Evolutionary conservation across 2,888 invertebrate genomes (phyloP).

Genomic region (Labia minor): DNA sequence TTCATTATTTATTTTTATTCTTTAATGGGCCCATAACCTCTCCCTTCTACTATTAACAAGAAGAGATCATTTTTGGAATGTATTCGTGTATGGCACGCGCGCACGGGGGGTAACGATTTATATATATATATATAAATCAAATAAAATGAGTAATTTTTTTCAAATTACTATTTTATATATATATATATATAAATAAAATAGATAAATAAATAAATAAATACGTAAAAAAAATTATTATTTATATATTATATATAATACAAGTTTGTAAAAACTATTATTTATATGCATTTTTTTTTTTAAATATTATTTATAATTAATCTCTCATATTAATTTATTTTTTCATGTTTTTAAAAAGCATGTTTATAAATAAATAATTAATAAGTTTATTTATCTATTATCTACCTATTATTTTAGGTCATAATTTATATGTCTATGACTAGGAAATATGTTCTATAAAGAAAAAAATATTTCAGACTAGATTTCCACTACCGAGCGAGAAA

Average conservation of each 20-base stretch:
- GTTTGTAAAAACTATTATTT: not conserved
- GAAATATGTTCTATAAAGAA: no score
- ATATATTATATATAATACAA: not conserved
- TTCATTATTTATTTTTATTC: no score
- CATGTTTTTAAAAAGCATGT: no score
- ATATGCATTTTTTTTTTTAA: not conserved
- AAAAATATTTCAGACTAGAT: no score
- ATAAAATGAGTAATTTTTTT: not conserved
- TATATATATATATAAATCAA: not conserved
- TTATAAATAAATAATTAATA: no score
- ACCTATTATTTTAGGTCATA: no score
- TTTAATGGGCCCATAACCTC: no score
- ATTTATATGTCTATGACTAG: no score
- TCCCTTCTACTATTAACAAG: no score
- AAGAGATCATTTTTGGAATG: slow-evolving; percentile 1
- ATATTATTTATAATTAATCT: not conserved
- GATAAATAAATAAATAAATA: not conserved
- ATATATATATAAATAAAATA: not conserved
- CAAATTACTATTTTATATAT: not conserved
- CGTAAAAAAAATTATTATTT: not conserved
- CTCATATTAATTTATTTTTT: no score
- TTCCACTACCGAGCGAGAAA: no score
- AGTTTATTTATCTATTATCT: no score
- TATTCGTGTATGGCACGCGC: not conserved
- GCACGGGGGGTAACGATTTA: not conserved